Base-by-base conservation (phyloP, 2,797 vertebrate genomes). In the Anguilla megastoma region DNA sequence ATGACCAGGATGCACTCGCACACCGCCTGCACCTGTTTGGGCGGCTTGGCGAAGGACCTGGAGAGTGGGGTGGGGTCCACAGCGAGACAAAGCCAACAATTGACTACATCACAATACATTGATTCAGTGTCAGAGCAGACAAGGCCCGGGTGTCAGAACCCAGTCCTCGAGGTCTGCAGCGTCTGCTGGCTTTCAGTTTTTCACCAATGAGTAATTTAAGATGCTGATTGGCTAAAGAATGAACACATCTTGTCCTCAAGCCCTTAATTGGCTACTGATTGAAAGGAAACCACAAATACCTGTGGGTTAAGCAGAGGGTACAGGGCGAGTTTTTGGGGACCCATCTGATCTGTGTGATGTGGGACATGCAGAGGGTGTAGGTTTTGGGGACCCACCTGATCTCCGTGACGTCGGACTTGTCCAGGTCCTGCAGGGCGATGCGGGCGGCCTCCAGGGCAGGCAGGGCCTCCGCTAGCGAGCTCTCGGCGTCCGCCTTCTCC, bases 11-110 rank as follows among this genome's bases (percentile, higher is more conserved):
- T 98, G 88, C 99, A 99, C 90, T 99, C 98, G 21, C 98, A 98
- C 60, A 99, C 97, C 1, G 94, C 94, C 92, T 99, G 98, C 89
- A 99, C 98, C 93, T 98, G 97, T 92, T 96, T 97, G 0, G 98
- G 99, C 0, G 99, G 99, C 89, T 99, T 99, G 0, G 98, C 97
- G 88, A 99, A 99, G 1, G 98, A 99, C 90, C 99, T 99, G 90
- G 12, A 89, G 85, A 54, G 21, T 48, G 18, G 6, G 0, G 24
- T 0, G 41, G 86, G 45, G 45, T 21, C 10, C 41, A 24, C 6
- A 86, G 0, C 10, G 4, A 83, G 21, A 66, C 16, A 76, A 21
- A 71, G 30, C 60, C 60, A 63, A 5, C 21, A 1, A 69, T 21
- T 2, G 14, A 0, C 3, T 33, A 76, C 8, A 88, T 41, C 8